Conservation (phyloP, 1,140 invertebrate species). For the Semibalanus balanoides region DNA sequence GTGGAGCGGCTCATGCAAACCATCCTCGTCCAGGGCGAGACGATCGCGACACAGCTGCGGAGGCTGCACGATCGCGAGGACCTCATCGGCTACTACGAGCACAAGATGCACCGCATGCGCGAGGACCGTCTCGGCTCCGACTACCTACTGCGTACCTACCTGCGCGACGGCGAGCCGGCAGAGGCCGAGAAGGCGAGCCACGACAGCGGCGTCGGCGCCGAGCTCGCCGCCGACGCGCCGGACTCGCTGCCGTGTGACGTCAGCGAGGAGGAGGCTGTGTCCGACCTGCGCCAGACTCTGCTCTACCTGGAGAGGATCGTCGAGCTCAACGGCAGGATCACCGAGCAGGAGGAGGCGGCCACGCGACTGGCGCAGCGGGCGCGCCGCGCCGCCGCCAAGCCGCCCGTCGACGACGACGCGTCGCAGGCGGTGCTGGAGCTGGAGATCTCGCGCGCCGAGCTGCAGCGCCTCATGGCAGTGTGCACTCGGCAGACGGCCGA, state of each 20-base stretch:
- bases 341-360: neutral
- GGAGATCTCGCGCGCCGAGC: neutral
- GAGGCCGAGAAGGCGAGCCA: neutral
- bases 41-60: constrained; percentile 51
- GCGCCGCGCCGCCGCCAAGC: neutral
- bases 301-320: neutral
- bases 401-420: neutral
- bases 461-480: neutral
- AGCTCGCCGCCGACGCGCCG: neutral
- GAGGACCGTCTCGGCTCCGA: constrained; percentile 60
- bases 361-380: neutral
- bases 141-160: constrained; percentile 65
- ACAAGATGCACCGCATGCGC: constrained; percentile 49
- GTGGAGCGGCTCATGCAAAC: constrained; percentile 56
- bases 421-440: neutral
- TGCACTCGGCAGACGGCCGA: neutral
- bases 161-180: constrained; percentile 36
- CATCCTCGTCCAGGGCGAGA: constrained; percentile 60
- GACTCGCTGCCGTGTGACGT: neutral
- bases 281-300: neutral
- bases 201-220: neutral
- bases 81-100: constrained; percentile 57
- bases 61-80: constrained; percentile 53
- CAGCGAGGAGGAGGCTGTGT: neutral
- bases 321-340: neutral